Conservation (phyloP, 2,888 invertebrate genomes). For the Drosophila greeni region DNA sequence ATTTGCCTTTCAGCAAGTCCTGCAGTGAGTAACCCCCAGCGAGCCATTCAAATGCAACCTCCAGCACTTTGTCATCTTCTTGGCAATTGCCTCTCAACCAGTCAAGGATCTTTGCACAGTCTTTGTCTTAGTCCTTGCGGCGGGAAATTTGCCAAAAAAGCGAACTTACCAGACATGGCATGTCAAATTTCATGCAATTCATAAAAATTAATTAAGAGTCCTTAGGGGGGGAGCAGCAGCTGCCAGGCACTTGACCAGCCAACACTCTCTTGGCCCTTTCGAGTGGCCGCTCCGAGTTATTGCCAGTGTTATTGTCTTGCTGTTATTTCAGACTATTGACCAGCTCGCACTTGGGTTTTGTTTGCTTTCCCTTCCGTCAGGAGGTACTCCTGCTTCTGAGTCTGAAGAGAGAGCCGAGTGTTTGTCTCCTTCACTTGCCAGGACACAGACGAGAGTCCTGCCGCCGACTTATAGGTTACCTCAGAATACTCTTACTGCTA, state of each 20-base stretch:
- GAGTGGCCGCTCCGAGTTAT: constrained; percentile 57
- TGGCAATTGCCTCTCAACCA: constrained; percentile 22
- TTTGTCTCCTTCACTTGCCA: constrained; percentile 39
- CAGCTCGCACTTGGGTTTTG: constrained; percentile 66
- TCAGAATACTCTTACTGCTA: constrained; percentile 24
- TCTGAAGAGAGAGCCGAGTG: constrained; percentile 32
- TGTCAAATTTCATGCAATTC: constrained; percentile 64
- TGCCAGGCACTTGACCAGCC: constrained; percentile 67
- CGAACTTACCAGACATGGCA: constrained; percentile 37
- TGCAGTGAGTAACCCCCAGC: neutral
- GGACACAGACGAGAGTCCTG: constrained; percentile 5
- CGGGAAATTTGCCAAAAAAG: constrained; percentile 57
- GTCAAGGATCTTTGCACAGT: constrained; percentile 30
- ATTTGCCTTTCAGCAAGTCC: constrained; percentile 15
- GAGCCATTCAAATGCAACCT: constrained; percentile 20
- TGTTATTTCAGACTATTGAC: constrained; percentile 72
- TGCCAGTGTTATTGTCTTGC: constrained; percentile 71
- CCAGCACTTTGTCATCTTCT: constrained; percentile 35
- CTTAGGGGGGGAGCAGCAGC: constrained; percentile 40
- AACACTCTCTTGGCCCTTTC: constrained; percentile 39
- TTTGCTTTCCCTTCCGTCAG: constrained; percentile 49
- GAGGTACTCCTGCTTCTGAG: constrained; percentile 2
- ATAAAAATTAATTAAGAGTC: constrained; percentile 72
- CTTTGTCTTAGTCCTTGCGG: constrained; percentile 38
- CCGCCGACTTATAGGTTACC: constrained; percentile 49